These are phyloP conservation scores for Tetranychus urticae DNA, from an alignment of 1,140 invertebrate species.

Conservation along the genomic window DNA sequence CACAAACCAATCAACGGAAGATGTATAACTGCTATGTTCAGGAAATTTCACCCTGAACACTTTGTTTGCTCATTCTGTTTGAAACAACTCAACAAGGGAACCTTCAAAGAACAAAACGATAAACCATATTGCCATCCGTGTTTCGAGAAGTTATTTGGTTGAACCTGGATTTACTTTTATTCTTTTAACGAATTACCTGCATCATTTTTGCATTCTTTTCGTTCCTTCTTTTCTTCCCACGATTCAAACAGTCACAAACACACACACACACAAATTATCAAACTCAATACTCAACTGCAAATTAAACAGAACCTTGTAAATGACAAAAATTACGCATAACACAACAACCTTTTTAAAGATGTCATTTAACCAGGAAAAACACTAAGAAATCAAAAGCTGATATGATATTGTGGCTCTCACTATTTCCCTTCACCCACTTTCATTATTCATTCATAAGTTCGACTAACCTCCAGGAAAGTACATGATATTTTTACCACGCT, in stretches of 20 bases:
- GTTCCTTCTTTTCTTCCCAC: background rate
- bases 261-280: background rate
- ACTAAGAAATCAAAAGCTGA: no score
- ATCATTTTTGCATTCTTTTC: no score
- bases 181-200: no score
- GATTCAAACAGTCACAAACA: background rate
- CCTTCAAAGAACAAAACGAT: slow-evolving; percentile 93
- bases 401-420: no score
- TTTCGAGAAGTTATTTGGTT: slow-evolving; percentile 89
- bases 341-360: no score
- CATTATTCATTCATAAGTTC: no score
- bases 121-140: slow-evolving; percentile 94
- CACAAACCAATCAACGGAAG: slow-evolving; percentile 88
- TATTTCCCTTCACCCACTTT: no score
- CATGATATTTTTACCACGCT: no score
- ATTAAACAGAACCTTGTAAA: background rate
- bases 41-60: slow-evolving; percentile 96
- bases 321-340: no score
- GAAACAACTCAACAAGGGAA: slow-evolving; percentile 88
- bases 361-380: no score
- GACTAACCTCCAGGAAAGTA: no score
- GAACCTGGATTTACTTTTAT: background rate
- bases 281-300: background rate
- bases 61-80: slow-evolving; percentile 95
- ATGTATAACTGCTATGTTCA: slow-evolving; percentile 95